Evolutionary conservation across 2,113 vertebrate species (phyloP).

Genomic region (Tachycineta bicolor): DNA sequence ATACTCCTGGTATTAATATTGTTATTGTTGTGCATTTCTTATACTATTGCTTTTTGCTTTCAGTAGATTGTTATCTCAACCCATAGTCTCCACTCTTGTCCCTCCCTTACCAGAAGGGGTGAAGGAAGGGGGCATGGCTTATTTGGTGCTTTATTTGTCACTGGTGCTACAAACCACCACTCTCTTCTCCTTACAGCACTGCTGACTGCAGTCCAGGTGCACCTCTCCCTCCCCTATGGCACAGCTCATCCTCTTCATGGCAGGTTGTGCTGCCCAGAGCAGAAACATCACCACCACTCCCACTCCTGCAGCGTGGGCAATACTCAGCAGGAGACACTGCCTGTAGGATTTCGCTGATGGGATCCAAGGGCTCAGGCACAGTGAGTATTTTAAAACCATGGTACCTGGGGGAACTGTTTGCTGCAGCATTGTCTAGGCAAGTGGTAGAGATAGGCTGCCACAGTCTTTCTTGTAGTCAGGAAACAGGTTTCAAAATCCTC

Average conservation of each 20-base stretch:
- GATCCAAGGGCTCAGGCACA: not conserved
- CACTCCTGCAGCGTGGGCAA: not conserved
- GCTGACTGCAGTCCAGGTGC: no score
- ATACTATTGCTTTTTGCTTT: not conserved
- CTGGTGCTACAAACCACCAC: not conserved
- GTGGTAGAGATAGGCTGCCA: not conserved
- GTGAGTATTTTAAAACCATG: not conserved
- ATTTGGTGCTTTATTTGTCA: not conserved
- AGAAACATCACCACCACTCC: no score
- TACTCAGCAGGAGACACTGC: accelerated
- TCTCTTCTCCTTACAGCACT: not conserved
- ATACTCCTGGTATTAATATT: not conserved
- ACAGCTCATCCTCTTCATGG: not conserved
- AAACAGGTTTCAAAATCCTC: not conserved
- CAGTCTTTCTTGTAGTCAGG: not conserved
- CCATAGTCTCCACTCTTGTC: not conserved
- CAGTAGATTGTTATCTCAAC: not conserved
- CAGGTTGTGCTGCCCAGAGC: not conserved
- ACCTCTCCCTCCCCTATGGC: accelerated
- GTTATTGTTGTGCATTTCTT: not conserved
- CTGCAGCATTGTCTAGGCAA: not conserved
- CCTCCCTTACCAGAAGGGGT: not conserved
- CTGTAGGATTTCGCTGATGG: not conserved
- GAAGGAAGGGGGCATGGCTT: not conserved
- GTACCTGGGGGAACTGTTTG: not conserved